Evolutionary conservation across 2,888 invertebrate species (phyloP), one percentile per base, ranked within the genome.

Genomic region (Caenorhabditis sp.): DNA sequence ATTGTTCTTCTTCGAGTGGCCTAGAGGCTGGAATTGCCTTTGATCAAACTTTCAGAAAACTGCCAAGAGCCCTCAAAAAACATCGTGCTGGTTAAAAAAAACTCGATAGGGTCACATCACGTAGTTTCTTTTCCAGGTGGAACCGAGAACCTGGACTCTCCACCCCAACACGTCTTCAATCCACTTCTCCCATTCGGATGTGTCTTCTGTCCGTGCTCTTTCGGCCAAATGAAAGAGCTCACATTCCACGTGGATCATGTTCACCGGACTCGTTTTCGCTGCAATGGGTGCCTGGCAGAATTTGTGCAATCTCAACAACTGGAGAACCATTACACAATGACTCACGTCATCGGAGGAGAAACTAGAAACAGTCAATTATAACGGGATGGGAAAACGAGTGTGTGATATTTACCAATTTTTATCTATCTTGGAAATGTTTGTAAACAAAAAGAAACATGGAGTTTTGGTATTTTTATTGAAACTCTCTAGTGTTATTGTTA

Each of bases 151-250:
- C 24, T 24, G 16, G 54, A 68, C n/a, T 68, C 68, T 16, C 38
- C 68, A 10, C 28, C 31, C 4, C 49, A 31, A 16, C 19, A 10
- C 1, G 4, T 22, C 31, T 19, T 14, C 24, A 54, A 38, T 12
- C 63, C 68, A 16, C 2, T 63, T 19, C 24, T 44, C 19, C 80
- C 80, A 28, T 80, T 74, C 28, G 80, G 80, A 31, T 80, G 80
- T 26, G 80, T 80, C 47, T 24, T 74, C 61, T 80, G 80, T 24
- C 70, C 61, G 14, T 68, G 74, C 61, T 80, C 80, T 19, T 80
- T 69, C 24, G 22, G 24, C 14, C 41, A 16, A n/a, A 38, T 63
- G 22, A 22, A 28, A 1, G 80, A 69, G 16, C 74, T 80, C 28
- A 44, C 56, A 3, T 38, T 24, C 26, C 80, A 80, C 31, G 54